phyloP scores from a whole-genome alignment of 2,113 vertebrate species.

The Psephotus haematonotus region DNA sequence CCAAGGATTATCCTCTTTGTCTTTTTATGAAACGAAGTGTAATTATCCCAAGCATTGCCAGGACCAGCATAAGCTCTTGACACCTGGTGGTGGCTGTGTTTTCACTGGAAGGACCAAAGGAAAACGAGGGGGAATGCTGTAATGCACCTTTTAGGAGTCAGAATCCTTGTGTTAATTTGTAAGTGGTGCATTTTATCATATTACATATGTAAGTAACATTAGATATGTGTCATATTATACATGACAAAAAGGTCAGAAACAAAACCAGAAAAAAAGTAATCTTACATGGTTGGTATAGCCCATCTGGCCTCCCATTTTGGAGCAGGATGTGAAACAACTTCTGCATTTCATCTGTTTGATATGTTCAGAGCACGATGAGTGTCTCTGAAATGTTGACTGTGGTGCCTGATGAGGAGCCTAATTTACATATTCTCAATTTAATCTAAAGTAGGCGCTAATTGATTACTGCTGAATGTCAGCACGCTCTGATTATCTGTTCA shows the following conservation, averaged over 20 bases:
- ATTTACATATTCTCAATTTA: conserved; percentile 88
- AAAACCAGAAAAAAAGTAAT: neutral
- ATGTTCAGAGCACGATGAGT: conserved; percentile 68
- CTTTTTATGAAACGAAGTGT: neutral
- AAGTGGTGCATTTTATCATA: neutral
- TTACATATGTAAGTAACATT: neutral
- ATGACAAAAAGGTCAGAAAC: neutral
- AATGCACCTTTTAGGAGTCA: neutral
- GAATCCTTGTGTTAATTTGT: neutral
- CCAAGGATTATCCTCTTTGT: neutral
- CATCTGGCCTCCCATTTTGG: neutral
- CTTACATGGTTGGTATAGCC: neutral
- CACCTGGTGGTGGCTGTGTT: neutral
- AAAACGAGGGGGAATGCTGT: neutral
- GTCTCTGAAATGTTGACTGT: conserved; percentile 77
- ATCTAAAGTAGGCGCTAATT: conserved; percentile 86
- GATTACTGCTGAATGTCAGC: conserved; percentile 84
- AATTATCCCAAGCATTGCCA: neutral
- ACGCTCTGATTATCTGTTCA: conserved; percentile 83
- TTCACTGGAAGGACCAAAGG: neutral
- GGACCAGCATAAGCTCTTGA: neutral
- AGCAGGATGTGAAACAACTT: conserved; percentile 66
- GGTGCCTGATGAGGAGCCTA: conserved; percentile 77
- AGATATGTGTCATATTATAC: neutral
- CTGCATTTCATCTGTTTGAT: conserved; percentile 67